Base-by-base conservation (phyloP, 2,888 invertebrate species). In the Agrilus biguttatus region DNA sequence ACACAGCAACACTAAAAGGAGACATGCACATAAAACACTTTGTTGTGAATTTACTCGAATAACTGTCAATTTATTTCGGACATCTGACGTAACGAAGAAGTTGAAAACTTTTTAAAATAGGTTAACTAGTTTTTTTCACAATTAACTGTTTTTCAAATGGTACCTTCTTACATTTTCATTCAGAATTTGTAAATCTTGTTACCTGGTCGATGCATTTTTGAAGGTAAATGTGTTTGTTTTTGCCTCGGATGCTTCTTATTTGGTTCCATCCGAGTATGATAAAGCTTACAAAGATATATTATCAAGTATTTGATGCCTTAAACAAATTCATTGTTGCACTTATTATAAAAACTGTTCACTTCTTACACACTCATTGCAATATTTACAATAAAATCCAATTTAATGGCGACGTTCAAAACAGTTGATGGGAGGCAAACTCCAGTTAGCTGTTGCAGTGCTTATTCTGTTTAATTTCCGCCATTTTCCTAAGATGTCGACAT, bases 341-440 rank as follows among this genome's bases (percentile, higher is more conserved):
- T 45, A 48, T 46, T 49, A 48, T 43, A 37, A 33, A 49, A 51
- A 49, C 49, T 49, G 49, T 49, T 51, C 54, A 52, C 50, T 55
- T 53, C 47, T 51, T 53, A 56, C 56, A 58, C 55, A 55, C 58
- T 56, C 56, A 59, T 59, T 57, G 45, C 48, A 47, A 50, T 58
- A 56, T 58, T 55, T 57, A 58, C 54, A 58, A 57, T 52, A 55
- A 59, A 60, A 61, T 61, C 56, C 56, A 62, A 61, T 60, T 61
- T 60, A 66, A 67, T 65, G 62, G 64, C 62, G 63, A 64, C 61
- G 61, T 61, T 59, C 62, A 59, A 65, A 66, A 65, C 62, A 61
- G 62, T 63, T 63, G 60, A 59, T 61, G 61, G 61, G 63, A 65
- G 62, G 60, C 62, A 64, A 65, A 65, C 63, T 63, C 61, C 61